Conservation (phyloP, 2,797 vertebrate genomes). For the Allobates femoralis region DNA sequence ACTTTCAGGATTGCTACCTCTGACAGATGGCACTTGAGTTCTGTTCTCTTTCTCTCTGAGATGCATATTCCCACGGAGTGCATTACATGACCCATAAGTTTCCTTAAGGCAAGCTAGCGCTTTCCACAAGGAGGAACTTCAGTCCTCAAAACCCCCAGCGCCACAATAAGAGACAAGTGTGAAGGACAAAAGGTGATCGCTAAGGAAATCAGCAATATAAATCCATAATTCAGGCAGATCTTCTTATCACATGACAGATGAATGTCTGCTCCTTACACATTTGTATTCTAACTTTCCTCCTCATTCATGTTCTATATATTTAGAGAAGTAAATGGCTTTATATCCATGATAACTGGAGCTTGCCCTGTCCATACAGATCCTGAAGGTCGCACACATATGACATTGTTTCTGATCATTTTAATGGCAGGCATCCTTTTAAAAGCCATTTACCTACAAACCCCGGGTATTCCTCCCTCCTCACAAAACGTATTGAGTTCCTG, state of each 20-base stretch:
- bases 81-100: no score
- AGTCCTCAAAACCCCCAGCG: no score
- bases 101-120: no score
- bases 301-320: not conserved
- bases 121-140: no score
- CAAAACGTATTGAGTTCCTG: conserved; percentile 55
- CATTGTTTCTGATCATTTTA: conserved; percentile 50
- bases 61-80: no score
- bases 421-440: conserved; percentile 50
- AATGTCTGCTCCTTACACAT: not conserved
- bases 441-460: conserved; percentile 56
- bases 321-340: not conserved
- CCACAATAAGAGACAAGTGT: not conserved
- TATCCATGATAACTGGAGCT: not conserved
- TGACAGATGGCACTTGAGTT: no score
- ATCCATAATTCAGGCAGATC: not conserved
- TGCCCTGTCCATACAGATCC: not conserved
- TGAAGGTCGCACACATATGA: conserved; percentile 45
- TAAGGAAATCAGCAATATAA: not conserved
- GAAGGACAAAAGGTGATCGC: conserved; percentile 1
- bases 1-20: no score
- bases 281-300: conserved; percentile 22
- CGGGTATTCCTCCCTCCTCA: conserved; percentile 27
- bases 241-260: conserved; percentile 8
- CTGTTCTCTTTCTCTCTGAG: no score